These are phyloP conservation scores for Anhinga anhinga DNA, from an alignment of 2,113 vertebrate genomes.

Conservation along the genomic window DNA sequence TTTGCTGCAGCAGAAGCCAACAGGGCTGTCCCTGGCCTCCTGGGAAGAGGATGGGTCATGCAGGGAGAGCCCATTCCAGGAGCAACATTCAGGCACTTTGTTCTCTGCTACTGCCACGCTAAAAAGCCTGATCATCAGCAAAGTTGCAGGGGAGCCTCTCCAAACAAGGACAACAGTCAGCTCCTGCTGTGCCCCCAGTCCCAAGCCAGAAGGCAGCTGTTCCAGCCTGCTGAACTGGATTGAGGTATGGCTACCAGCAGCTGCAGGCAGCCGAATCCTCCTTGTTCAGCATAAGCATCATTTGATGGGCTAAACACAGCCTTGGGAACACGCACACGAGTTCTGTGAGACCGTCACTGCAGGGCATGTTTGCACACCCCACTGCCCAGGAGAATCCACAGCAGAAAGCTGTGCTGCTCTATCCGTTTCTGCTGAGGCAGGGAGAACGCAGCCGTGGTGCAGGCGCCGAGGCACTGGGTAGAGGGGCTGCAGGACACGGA, in stretches of 20 bases:
- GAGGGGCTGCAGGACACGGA: fast-evolving
- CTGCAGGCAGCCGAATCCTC: background rate
- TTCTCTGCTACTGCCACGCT: background rate
- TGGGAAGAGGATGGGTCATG: background rate
- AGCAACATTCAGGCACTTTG: background rate
- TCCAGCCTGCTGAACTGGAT: background rate
- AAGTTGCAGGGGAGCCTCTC: background rate
- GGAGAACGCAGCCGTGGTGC: background rate
- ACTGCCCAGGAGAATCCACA: fast-evolving
- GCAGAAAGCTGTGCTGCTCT: background rate
- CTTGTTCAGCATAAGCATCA: background rate
- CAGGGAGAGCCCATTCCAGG: background rate
- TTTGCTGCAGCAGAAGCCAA: background rate
- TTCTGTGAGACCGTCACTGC: background rate
- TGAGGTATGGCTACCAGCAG: background rate
- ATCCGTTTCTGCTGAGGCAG: background rate
- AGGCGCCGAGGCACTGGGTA: background rate
- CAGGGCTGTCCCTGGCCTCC: background rate
- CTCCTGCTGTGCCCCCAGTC: background rate
- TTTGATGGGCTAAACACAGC: background rate
- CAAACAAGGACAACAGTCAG: background rate
- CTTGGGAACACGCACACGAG: fast-evolving
- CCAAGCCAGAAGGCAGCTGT: background rate
- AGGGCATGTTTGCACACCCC: background rate
- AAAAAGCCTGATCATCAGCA: background rate